Evolutionary conservation across 2,888 invertebrate species (phyloP).

Genomic region (Lapara coniferarum): DNA sequence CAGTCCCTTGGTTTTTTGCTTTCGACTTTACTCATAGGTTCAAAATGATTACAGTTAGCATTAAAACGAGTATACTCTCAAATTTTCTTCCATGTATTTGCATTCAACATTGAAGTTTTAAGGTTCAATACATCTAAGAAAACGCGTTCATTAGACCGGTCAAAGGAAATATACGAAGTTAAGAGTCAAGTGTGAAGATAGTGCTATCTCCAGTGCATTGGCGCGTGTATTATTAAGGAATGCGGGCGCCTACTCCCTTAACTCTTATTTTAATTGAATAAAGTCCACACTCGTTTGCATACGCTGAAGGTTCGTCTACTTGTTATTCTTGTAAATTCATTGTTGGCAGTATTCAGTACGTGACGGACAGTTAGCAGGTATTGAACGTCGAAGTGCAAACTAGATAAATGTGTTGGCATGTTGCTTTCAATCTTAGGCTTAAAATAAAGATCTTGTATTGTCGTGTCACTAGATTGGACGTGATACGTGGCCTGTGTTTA

Average conservation of each 20-base stretch:
- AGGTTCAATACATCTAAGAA: conserved; percentile 17
- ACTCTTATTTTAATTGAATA: conserved; percentile 37
- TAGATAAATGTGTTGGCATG: conserved; percentile 51
- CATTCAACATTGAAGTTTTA: not conserved
- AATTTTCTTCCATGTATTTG: not conserved
- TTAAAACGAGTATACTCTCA: no score
- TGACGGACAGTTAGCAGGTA: conserved; percentile 66
- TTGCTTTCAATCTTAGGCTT: conserved; percentile 32
- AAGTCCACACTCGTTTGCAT: conserved; percentile 38
- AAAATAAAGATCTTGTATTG: conserved; percentile 25
- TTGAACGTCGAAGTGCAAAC: conserved; percentile 47
- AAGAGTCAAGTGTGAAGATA: conserved; percentile 74
- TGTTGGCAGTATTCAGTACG: conserved; percentile 70
- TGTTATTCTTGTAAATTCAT: conserved; percentile 53
- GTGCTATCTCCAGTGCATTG: conserved; percentile 66
- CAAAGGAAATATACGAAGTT: conserved; percentile 26
- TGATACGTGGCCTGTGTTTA: conserved; percentile 13
- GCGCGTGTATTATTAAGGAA: conserved; percentile 65
- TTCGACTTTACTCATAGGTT: no score
- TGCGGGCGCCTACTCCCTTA: conserved; percentile 58
- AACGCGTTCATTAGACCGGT: conserved; percentile 20
- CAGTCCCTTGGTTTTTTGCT: no score
- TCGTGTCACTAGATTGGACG: conserved; percentile 19
- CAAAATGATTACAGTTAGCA: no score
- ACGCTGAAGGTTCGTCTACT: conserved; percentile 33